Evolutionary conservation across 1,140 invertebrate species (phyloP), one percentile per base, ranked within the genome.

Genomic region (Melipona quadrifasciata): DNA sequence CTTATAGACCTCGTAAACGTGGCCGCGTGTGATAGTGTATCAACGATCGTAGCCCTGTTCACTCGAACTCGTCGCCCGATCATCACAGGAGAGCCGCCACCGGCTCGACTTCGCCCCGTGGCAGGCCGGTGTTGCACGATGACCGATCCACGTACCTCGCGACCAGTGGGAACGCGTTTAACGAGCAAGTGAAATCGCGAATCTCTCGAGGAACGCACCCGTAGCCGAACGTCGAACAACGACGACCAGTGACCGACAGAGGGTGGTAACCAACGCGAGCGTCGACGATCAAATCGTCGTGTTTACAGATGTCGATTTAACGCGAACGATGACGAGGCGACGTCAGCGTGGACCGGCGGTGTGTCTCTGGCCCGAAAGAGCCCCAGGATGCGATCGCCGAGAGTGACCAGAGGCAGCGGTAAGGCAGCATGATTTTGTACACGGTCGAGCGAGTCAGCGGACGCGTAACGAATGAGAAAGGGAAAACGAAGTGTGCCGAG

Each of bases 381-480:
- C 2, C 14, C 39, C 21, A 21, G 72, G 51, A 80, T 64, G 80
- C 17, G 47, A 64, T 17, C 27, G 16, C 55, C 58, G 51, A 10
- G 3, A 24, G 10, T 17, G 1, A 47, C 1, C 11, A 34, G 39
- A 47, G 10, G 1, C 12, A 12, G 11, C n/a, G 58, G 31, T 51
- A 82, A 27, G 58, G 34, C 75, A 79, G 71, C 55, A 80, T 87
- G 87, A 24, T 76, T 21, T n/a, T 55, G 82, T 19, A 74, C 61
- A 55, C 58, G 82, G 39, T 64, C 55, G 51, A 27, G 31, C 65
- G 67, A 64, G 51, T 10, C 10, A 12, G 34, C 16, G n/a, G 58
- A 67, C 27, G 24, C 2, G 58, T 16, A 14, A 64, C 27, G 34
- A n/a, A 74, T 19, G 78, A 71, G 73, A 80, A 68, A 68, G 21